Percentiles rank a stretch among this genome's conserved stretches.
These are phyloP conservation scores for Pantherophis guttatus DNA, from an alignment of 2,113 vertebrate species.

Conservation along the genomic window DNA sequence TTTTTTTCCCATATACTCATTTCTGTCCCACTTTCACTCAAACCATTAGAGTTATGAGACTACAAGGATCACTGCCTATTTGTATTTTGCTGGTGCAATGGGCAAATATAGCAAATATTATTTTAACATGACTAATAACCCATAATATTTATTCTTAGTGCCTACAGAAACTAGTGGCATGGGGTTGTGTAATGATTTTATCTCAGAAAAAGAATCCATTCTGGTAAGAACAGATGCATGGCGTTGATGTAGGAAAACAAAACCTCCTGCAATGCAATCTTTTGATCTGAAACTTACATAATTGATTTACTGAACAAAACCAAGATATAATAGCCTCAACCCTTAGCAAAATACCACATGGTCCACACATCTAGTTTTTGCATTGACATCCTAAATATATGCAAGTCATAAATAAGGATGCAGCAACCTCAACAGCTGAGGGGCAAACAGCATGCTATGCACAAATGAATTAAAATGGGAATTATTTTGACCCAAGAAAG, in stretches of 20 bases:
- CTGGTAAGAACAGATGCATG: constrained; percentile 53
- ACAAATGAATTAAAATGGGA: background rate
- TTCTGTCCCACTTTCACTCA: background rate
- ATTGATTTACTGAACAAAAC: constrained; percentile 52
- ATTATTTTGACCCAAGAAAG: background rate
- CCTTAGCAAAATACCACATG: constrained; percentile 7
- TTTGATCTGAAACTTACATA: constrained; percentile 58
- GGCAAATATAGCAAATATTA: constrained; percentile 46
- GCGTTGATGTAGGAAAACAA: constrained; percentile 37
- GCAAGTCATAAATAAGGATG: background rate
- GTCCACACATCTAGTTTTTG: constrained; percentile 18
- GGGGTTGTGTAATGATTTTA: constrained; percentile 50
- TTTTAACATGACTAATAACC: constrained; percentile 40
- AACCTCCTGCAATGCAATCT: constrained; percentile 53
- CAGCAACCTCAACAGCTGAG: background rate
- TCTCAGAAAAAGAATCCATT: constrained; percentile 56
- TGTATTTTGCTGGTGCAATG: constrained; percentile 47
- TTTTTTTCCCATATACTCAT: background rate
- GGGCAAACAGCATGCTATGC: background rate
- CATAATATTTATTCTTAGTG: constrained; percentile 56
- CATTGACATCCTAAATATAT: constrained; percentile 19
- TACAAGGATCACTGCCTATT: background rate
- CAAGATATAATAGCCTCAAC: constrained; percentile 38
- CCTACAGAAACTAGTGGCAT: constrained; percentile 41
- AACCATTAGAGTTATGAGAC: background rate